A percentile compares a stretch with the other conserved stretches of the same genome.
phyloP scores from a whole-genome alignment of 2,888 invertebrate genomes.

The Sinopyrophorus schimmeli region DNA sequence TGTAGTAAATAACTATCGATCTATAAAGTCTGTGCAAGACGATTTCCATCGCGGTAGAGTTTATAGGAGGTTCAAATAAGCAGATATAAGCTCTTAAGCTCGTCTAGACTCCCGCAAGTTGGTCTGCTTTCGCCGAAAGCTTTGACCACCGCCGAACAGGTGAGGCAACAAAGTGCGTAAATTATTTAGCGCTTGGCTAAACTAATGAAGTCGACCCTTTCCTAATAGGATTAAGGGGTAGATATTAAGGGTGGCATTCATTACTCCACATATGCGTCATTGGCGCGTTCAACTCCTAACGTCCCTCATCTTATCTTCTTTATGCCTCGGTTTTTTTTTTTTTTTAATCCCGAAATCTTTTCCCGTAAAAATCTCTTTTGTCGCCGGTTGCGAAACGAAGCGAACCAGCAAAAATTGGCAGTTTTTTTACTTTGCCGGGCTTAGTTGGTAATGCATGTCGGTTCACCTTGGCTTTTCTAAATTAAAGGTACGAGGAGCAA shows the following conservation, averaged over 20 bases:
- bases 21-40: slow-evolving; percentile 17
- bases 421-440: no score
- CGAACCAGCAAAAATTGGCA: no score
- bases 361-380: no score
- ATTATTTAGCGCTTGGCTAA: slow-evolving; percentile 47
- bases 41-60: slow-evolving; percentile 13
- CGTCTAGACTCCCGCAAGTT: slow-evolving; percentile 25
- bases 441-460: slow-evolving; percentile 2
- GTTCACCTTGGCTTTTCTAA: slow-evolving; percentile 20
- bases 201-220: slow-evolving; percentile 48
- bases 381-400: no score
- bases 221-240: slow-evolving; percentile 44
- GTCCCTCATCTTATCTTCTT: no score
- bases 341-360: no score
- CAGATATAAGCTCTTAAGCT: slow-evolving; percentile 28
- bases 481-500: slow-evolving; percentile 23
- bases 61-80: slow-evolving; percentile 17
- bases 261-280: no score
- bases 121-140: slow-evolving; percentile 24
- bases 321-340: no score
- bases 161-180: slow-evolving; percentile 44
- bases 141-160: slow-evolving; percentile 33
- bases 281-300: no score
- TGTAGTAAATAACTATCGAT: slow-evolving; percentile 21
- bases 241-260: no score